Evolutionary conservation across 92 coral and sea anemone genomes (phyloP), one percentile per base, ranked within the genome.

Genomic region (Hydrozoanthus gracilis): DNA sequence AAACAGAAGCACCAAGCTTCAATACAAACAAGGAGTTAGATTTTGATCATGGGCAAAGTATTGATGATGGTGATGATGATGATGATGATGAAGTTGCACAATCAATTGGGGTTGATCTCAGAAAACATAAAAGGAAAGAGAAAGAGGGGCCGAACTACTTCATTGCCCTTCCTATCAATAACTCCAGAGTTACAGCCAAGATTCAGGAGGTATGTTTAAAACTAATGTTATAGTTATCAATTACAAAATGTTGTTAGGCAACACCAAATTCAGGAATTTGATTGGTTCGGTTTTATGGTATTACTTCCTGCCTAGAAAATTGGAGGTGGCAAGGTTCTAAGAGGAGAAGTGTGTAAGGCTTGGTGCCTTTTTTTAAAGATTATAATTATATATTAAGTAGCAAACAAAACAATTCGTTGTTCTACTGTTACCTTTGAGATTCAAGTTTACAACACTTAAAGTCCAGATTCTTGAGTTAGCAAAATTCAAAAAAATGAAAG

Each of bases 71-170:
- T 52, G 10, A 6, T 58, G 15, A 1, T 58, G 14, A 8, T 58
- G 64, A 58, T 39, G 50, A 11, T 51, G 61, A 61, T 48, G 70
- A 15, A 49, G 44, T 4, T 67, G 7, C 56, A 12, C 51, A 3
- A 61, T 58, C 61, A 62, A 4, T 73, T 51, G 39, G 39, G 39
- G 13, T 69, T 67, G 7, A 51, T 52, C 15, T 54, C 78, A 39
- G 64, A 65, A 4, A 17, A 16, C 79, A 13, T 8, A 49, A 48
- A 2, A 50, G 48, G 14, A 58, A 20, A 7, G 87, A 82, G 18
- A 80, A 65, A 48, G 73, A 16, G 67, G 93, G 83, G 1, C 95
- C 97, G 51, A 94, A 94, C 67, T 94, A 89, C 66, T 94, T 91
- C 74, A 86, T 94, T 80, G 93, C 95, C 14, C 44, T 94, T 51